Base-by-base conservation (phyloP, 2,888 invertebrate species). In the Sinodicranocentrus sp. region DNA sequence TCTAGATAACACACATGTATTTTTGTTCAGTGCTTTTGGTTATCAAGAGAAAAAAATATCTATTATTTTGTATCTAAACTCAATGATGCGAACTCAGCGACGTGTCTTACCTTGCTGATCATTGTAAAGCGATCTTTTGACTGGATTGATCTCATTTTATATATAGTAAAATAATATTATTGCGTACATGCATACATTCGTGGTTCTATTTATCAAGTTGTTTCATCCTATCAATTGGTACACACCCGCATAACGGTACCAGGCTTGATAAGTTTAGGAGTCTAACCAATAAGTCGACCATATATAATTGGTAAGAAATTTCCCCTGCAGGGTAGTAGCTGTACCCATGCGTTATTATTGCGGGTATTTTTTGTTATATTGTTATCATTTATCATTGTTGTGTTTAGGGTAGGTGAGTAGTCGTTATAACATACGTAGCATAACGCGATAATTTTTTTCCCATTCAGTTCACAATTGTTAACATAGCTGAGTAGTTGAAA, bases 71-170 rank as follows among this genome's bases (percentile, higher is more conserved):
- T 10, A 3, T 33, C 10, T 33, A 33, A 33, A 33, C 2, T 25
- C n/a, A 15, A 28, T 10, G 61, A 25, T 23, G 33, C 28, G n/a
- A 10, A 33, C 19, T 19, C 33, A 15, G 25, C 57, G 13, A n/a
- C 57, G 57, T 57, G 25, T 48, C 13, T 26, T 26, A 25, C 61
- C 3, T 26, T 17, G n/a, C 25, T 63, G 28, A 3, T 63, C 28
- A 39, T 10, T 10, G 6, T 23, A 21, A 19, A 2, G 43, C 61
- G 59, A 78, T 70, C 70, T 79, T 67, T 78, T 71, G 80, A 80
- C 80, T 80, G 80, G 80, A 65, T 72, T 80, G 80, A 80, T 80
- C 80, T 80, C 80, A 80, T 72, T 80, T 76, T 72, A 43, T 33
- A 52, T 21, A 13, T 61, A 43, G n/a, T 6, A 44, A 17, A 6